Evolutionary conservation across 2,797 vertebrate species (phyloP).

Genomic region (Morus bassanus): DNA sequence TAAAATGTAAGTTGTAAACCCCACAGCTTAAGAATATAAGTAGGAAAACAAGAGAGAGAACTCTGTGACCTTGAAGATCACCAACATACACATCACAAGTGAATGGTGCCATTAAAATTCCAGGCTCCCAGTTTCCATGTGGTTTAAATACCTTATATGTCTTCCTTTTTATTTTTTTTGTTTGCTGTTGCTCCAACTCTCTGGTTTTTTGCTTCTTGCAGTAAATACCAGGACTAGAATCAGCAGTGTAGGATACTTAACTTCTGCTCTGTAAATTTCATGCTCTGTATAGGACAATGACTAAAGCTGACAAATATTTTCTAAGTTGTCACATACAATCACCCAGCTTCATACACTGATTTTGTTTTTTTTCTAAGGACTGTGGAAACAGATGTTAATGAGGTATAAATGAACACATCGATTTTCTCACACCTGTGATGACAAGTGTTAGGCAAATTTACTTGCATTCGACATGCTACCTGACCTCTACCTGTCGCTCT

Average conservation of each 20-base stretch:
- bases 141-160: not conserved
- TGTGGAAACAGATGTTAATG: conserved; percentile 65
- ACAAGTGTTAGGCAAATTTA: conserved; percentile 54
- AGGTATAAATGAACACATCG: conserved; percentile 67
- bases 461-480: not conserved
- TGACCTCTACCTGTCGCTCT: conserved; percentile 56
- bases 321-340: conserved; percentile 68
- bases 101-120: not conserved
- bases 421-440: conserved; percentile 58
- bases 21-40: not conserved
- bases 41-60: not conserved
- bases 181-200: not conserved
- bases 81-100: not conserved
- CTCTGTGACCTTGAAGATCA: not conserved
- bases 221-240: not conserved
- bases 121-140: not conserved
- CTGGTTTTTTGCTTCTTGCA: not conserved
- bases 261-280: conserved; percentile 31
- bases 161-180: not conserved
- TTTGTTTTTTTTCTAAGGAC: conserved; percentile 3
- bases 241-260: not conserved
- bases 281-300: conserved; percentile 51
- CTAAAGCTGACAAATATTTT: conserved; percentile 70
- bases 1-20: not conserved
- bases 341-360: not conserved